Percentiles rank a stretch among this genome's conserved stretches.
Conservation (phyloP, 92 coral and sea anemone genomes). For the Parazoanthus atlanticus region DNA sequence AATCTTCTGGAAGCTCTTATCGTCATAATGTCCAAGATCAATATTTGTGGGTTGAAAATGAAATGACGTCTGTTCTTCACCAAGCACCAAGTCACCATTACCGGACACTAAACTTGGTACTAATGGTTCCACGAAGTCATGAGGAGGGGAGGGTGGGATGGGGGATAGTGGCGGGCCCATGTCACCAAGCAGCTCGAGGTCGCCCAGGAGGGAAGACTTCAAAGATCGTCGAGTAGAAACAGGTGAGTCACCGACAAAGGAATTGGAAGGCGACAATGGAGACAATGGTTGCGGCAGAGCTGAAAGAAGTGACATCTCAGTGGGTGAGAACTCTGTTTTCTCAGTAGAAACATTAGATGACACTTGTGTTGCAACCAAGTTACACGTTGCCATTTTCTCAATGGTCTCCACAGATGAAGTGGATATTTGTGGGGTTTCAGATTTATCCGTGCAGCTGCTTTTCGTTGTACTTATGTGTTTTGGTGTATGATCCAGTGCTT, state of each 20-base stretch:
- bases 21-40: background rate
- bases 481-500: background rate
- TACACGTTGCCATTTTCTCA: background rate
- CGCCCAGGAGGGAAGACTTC: conserved; percentile 10
- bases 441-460: background rate
- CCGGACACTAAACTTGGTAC: background rate
- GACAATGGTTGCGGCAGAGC: background rate
- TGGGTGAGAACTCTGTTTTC: background rate
- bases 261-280: conserved; percentile 1
- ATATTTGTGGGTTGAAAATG: background rate
- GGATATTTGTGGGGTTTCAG: background rate
- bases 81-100: background rate
- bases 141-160: conserved; percentile 43
- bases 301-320: background rate
- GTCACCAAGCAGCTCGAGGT: conserved; percentile 2
- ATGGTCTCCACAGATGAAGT: background rate
- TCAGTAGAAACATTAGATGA: background rate
- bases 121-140: background rate
- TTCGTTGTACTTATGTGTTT: background rate
- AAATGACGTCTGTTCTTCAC: background rate
- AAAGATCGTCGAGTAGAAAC: background rate
- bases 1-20: background rate
- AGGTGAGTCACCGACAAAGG: conserved; percentile 3
- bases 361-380: background rate
- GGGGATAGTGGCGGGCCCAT: conserved; percentile 40